Base-by-base conservation (phyloP, 2,113 vertebrate species). In the Zosterops borbonicus region DNA sequence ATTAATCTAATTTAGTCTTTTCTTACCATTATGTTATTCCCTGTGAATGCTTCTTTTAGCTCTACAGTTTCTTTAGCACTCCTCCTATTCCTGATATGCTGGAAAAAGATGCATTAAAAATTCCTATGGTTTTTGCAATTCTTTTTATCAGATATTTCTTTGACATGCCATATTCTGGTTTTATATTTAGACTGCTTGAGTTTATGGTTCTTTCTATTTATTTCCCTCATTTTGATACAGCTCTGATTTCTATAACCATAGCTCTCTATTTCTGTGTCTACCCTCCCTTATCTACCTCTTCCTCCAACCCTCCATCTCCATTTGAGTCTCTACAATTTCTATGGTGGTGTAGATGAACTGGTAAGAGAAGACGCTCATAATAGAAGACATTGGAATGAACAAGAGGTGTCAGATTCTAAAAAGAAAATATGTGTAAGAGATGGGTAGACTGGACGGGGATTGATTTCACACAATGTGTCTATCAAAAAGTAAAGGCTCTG, bases 201-300 rank as follows among this genome's bases (percentile, higher is more conserved):
- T 67, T 89, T 65, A 46, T 74, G 3, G 1, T 64, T 68, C 11
- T 87, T 81, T 77, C 37, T 62, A 2, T 74, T 80, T 69, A 5
- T 69, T 90, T 77, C 35, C 20, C 12, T 81, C 23, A 50, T 76
- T 94, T 80, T 70, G 59, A 50, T 55, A 62, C 11, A 77, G 25
- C 1, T 88, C 23, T 56, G 19, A 62, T 76, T 76, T 92, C 50
- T 71, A 6, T 33, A 90, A 35, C 9, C 10, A 31, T 44, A 44
- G 3, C 2, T 47, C 27, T n/a, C 11, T 83, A 27, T 86, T 83
- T 77, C 16, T 58, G 4, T 60, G 11, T 1, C 35, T 27, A 69
- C 2, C 1, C 1, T 8, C 8, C 2, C 8, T 68, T 42, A 25
- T 5, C 5, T 56, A 42, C 27, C 47, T 35, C 14, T 33, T 31